A percentile compares a stretch with the other conserved stretches of the same genome.
Evolutionary conservation across 2,888 invertebrate genomes (phyloP).

Genomic region (Eupithecia tripunctaria): DNA sequence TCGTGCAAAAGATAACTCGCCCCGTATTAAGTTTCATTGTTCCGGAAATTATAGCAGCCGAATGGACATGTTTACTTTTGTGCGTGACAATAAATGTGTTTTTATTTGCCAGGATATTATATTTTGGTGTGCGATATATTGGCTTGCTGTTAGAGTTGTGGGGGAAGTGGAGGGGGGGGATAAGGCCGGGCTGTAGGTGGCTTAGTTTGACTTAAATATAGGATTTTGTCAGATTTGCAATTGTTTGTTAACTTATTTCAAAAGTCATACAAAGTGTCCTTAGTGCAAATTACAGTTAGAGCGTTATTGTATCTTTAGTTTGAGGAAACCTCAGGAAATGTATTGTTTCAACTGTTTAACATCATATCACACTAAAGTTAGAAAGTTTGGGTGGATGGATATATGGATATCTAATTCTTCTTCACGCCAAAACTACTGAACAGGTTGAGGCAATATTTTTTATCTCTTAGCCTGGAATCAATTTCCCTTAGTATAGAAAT

Average conservation of each 20-base stretch:
- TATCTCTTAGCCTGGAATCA: no score
- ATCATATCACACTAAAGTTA: neutral
- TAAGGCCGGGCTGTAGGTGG: neutral
- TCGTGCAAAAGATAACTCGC: conserved; percentile 70
- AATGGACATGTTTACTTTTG: conserved; percentile 74
- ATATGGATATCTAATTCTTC: no score
- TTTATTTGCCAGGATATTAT: conserved; percentile 54
- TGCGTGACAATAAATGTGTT: conserved; percentile 69
- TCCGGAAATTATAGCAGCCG: conserved; percentile 71
- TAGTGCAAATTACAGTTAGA: neutral
- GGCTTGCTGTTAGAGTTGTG: conserved; percentile 28
- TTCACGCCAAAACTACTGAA: no score
- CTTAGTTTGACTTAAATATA: conserved; percentile 10
- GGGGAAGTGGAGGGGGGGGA: no score
- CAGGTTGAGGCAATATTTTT: no score
- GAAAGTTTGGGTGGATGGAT: no score
- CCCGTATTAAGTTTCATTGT: conserved; percentile 74
- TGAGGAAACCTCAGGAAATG: neutral
- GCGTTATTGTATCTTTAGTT: neutral
- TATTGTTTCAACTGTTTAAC: neutral
- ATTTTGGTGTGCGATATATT: conserved; percentile 35
- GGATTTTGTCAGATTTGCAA: neutral
- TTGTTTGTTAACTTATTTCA: neutral
- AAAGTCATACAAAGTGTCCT: neutral
- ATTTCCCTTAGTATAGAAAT: no score